These are phyloP conservation scores for Cyclura pinguis DNA, from an alignment of 2,797 vertebrate genomes.

Conservation along the genomic window DNA sequence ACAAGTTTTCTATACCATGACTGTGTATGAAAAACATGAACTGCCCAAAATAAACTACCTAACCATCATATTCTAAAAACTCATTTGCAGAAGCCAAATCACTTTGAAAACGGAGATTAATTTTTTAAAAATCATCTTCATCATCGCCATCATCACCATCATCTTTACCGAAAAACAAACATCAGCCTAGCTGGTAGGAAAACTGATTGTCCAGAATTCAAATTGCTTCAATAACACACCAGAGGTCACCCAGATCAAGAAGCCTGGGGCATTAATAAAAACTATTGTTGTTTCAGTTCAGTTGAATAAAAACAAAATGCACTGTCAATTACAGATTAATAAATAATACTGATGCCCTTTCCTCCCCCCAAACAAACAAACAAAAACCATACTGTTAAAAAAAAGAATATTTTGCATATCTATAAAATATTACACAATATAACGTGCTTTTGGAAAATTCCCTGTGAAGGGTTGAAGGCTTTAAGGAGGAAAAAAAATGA, in stretches of 20 bases:
- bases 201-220: constrained; percentile 52
- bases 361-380: too few species aligned
- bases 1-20: not conserved
- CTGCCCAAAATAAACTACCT: not conserved
- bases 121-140: not conserved
- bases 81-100: not conserved
- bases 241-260: constrained; percentile 53
- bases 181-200: constrained; percentile 55
- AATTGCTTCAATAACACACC: constrained; percentile 39
- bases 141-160: too few species aligned
- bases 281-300: not conserved
- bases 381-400: not conserved
- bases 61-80: too few species aligned
- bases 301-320: constrained; percentile 52
- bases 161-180: constrained; percentile 28
- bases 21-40: not conserved
- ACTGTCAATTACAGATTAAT: constrained; percentile 37
- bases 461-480: not conserved
- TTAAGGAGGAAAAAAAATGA: too few species aligned
- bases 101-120: not conserved
- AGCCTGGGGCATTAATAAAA: constrained; percentile 47
- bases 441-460: not conserved
- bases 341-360: constrained; percentile 1
- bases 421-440: not conserved
- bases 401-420: not conserved